Percentiles rank a stretch among this genome's conserved stretches.
These are phyloP conservation scores for Apocheima hispidaria DNA, from an alignment of 2,888 invertebrate genomes.

Conservation along the genomic window DNA sequence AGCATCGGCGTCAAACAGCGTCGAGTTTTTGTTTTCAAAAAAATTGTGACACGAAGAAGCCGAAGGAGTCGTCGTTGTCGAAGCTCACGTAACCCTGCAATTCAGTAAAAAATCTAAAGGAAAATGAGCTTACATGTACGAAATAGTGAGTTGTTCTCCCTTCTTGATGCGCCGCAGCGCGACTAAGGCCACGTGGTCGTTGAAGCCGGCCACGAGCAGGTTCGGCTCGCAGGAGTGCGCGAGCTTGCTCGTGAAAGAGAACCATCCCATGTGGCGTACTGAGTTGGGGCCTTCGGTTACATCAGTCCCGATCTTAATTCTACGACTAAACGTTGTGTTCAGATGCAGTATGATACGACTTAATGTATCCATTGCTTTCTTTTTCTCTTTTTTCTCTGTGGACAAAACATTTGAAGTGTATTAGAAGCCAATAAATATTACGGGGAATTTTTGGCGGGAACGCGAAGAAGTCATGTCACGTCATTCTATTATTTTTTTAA, in stretches of 20 bases:
- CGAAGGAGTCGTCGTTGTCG: no score
- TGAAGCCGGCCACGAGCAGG: conserved; percentile 42
- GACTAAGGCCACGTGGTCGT: conserved; percentile 28
- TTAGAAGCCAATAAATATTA: no score
- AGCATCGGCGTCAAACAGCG: no score
- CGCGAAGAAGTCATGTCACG: no score
- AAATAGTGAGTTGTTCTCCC: conserved; percentile 69
- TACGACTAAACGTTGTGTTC: neutral
- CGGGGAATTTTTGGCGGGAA: no score
- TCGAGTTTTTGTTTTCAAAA: no score
- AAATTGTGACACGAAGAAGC: no score
- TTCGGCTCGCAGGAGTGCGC: conserved; percentile 37
- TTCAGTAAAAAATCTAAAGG: no score
- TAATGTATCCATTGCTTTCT: neutral
- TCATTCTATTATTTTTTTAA: no score
- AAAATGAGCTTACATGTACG: conserved; percentile 39
- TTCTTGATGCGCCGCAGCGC: conserved; percentile 26
- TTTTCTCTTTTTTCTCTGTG: neutral
- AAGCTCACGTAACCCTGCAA: no score
- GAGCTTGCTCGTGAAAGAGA: conserved; percentile 38
- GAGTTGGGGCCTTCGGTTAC: no score
- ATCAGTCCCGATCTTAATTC: neutral
- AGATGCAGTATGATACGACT: neutral
- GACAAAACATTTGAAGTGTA: neutral
- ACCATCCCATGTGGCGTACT: conserved; percentile 23